Evolutionary conservation across 2,888 invertebrate genomes (phyloP), one percentile per base, ranked within the genome.

Genomic region (Miltochrista miniata): DNA sequence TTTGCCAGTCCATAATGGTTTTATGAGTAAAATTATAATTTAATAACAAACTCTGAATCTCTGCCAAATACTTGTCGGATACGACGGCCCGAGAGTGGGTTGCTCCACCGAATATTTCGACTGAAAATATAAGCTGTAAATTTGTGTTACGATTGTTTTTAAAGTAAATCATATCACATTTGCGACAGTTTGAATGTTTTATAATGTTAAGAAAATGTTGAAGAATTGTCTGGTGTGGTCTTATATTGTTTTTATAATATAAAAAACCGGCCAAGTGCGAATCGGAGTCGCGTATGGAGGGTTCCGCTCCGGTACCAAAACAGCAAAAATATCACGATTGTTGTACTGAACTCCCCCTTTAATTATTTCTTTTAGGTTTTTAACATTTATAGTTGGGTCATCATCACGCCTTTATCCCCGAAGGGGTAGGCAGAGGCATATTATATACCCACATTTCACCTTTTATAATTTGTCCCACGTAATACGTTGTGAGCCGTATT

Each of bases 11-110:
- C 74, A 79, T 83, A 72, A 24, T 24, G 18, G 74, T 76, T 75
- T 84, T 90, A 89, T 90, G 89, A 90, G 87, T 83, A 68, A 80
- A 77, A 81, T 89, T 86, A 83, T 76, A 71, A 80, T 4, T 4
- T 85, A 83, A 88, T 87, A 89, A 87, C 84, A 87, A 85, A 86
- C 70, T 81, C 76, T 83, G 85, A 81, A 76, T 61, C 72, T 65
- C 56, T 89, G 90, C 90, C 90, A 91, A 90, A 77, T 73, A 73
- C 68, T 70, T 77, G 82, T 84, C 83, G 68, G 70, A 72, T 73
- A 62, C 70, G 72, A 65, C 66, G 63, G 63, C 66, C 56, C 64
- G 63, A 63, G 76, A 79, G 81, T 83, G 79, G 83, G 79, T 56
- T 64, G 83, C 70, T 71, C 62, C 70, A 67, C 60, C 59, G 68